Evolutionary conservation across 2,797 vertebrate genomes (phyloP), one percentile per base, ranked within the genome.

Genomic region (Amblyopsis hoosieri): DNA sequence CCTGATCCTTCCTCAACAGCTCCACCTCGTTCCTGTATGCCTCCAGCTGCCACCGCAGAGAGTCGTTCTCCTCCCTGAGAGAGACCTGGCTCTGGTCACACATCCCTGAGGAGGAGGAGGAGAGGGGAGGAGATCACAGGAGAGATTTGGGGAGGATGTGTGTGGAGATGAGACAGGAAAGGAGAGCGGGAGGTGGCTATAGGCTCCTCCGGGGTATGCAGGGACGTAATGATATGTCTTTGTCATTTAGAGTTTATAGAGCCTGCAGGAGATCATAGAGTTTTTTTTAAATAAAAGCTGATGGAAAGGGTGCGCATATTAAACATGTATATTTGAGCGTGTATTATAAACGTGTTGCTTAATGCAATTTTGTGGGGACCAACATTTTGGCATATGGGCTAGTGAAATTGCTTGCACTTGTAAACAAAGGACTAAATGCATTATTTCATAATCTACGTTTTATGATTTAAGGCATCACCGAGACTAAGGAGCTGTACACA

Each of bases 11-110:
- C 71, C 94, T 98, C 62, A 99, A 87, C 6, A 99, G 92, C 74
- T 99, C 97, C 80, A 97, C 95, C 76, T 99, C 96, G 0, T 95
- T 98, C 75, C 96, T 94, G 60, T 97, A 99, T 45, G 95, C 94
- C 0, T 99, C 97, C 78, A 99, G 90, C 87, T 99, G 97, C 95
- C 96, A 97, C 0, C 97, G 94, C 33, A 99, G 94, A 14, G 96
- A 98, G 86, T 97, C 95, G 0, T 99, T 99, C 89, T 99, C 96
- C 76, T 99, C 96, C 75, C 92, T 91, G 4, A 99, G 93, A 0
- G 94, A 89, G 0, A 80, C 75, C 63, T 78, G 80, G 7, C 69
- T 83, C 75, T 83, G 85, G 4, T 82, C 85, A 4, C 62, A 77
- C 90, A 2, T 91, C 92, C 1, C 96, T 93, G 77, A 92, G 91